phyloP scores from a whole-genome alignment of 2,888 invertebrate genomes.

The Tiliacea citrago region DNA sequence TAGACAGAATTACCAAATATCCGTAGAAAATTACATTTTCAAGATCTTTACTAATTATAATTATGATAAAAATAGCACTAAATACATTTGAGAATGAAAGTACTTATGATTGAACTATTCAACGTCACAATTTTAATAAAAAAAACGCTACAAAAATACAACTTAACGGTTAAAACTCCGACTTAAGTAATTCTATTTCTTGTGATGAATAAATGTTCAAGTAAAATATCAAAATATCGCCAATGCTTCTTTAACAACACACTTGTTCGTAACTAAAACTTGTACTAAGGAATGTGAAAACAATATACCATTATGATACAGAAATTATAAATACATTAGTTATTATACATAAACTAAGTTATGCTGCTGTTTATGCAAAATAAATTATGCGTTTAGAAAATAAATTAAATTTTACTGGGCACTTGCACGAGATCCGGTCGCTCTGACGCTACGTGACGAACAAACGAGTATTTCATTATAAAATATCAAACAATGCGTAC shows the following conservation, averaged over 20 bases:
- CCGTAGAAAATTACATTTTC: conserved; percentile 73
- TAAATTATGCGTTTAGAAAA: conserved; percentile 82
- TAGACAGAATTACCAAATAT: conserved; percentile 67
- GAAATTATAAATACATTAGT: conserved; percentile 88
- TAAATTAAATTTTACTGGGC: conserved; percentile 76
- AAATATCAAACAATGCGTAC: conserved; percentile 72
- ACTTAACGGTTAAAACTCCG: conserved; percentile 71
- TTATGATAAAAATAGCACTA: conserved; percentile 58
- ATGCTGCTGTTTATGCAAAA: conserved; percentile 82
- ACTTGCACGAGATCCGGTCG: conserved; percentile 65
- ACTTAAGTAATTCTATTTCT: conserved; percentile 74
- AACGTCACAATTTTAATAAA: conserved; percentile 58
- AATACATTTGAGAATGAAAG: conserved; percentile 52
- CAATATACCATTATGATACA: conserved; percentile 86
- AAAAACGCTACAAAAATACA: conserved; percentile 79
- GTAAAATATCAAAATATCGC: conserved; percentile 72
- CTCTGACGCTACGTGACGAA: conserved; percentile 42
- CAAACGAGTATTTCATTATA: conserved; percentile 74
- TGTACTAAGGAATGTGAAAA: conserved; percentile 82
- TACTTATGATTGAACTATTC: conserved; percentile 49
- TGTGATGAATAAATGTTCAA: conserved; percentile 75
- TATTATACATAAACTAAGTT: conserved; percentile 79
- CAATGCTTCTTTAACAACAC: conserved; percentile 70
- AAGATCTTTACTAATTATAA: conserved; percentile 60
- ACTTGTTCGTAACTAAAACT: conserved; percentile 83